Evolutionary conservation across 2,113 vertebrate species (phyloP), one percentile per base, ranked within the genome.

Genomic region (Nibea albiflora): DNA sequence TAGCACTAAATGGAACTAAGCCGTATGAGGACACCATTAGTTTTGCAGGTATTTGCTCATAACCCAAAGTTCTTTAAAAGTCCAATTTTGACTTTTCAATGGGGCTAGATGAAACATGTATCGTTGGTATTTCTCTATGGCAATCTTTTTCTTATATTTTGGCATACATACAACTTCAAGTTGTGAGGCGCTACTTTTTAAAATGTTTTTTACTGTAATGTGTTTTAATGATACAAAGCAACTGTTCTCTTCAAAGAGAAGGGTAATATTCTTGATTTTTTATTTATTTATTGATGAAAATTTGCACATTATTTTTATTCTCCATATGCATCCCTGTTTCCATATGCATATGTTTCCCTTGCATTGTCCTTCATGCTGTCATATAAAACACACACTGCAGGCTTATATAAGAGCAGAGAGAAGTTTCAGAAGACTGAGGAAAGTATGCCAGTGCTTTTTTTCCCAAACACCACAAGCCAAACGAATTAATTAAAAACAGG

Each of bases 401-500:
- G 69, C 60, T 62, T 62, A 17, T 44, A 35, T 50, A 64, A 80
- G 26, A 39, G 39, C 56, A 52, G 68, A 15, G 49, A 75, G 63
- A 79, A 11, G 26, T 65, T 85, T 63, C 28, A 76, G 39, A 66
- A 71, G 31, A 62, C 53, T 39, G 24, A 39, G 19, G 4, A 76
- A 64, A 81, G 39, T 9, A 58, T 60, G 62, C 46, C 71, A 68
- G 46, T 4, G 6, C 15, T 56, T 44, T 64, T 73, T 86, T 76
- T 69, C 66, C 75, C 76, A 81, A 20, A 35, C 60, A 64, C 31
- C 50, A 49, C 39, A 53, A 69, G 76, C 53, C 63, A 80, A 73
- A 76, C 71, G 56, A 61, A 74, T 42, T 16, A 62, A 81, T 76
- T 69, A 66, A 78, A 78, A 80, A 66, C 20, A 78, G 76, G 61